Conservation (phyloP, 2,888 invertebrate genomes). For the Lithophane socia region DNA sequence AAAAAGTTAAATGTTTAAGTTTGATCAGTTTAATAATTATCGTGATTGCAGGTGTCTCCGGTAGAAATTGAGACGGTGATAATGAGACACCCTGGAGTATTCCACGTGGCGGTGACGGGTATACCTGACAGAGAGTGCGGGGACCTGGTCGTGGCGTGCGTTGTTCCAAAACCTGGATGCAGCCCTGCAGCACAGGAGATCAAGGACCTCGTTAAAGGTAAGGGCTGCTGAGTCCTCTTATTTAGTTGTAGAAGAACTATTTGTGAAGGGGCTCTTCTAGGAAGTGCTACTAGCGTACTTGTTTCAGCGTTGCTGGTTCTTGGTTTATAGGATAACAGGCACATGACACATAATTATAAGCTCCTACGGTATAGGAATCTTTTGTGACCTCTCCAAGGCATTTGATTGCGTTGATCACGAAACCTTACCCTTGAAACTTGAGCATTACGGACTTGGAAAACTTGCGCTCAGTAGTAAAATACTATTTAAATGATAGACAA, state of each 20-base stretch:
- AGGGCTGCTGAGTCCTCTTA: neutral
- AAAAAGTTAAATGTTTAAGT: neutral
- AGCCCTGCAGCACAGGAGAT: slow-evolving; percentile 75
- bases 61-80: slow-evolving; percentile 72
- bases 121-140: slow-evolving; percentile 74
- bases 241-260: neutral
- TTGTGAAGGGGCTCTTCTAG: too few relatives aligned
- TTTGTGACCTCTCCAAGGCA: too few relatives aligned
- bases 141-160: slow-evolving; percentile 78
- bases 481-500: too few relatives aligned
- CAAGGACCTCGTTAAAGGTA: slow-evolving; percentile 78
- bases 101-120: slow-evolving; percentile 76
- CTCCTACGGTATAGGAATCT: neutral
- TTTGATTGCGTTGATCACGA: too few relatives aligned
- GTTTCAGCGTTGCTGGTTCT: neutral
- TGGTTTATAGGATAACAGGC: neutral
- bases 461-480: too few relatives aligned
- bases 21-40: neutral
- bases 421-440: too few relatives aligned
- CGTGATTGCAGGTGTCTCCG: slow-evolving; percentile 69
- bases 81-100: slow-evolving; percentile 74
- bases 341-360: neutral
- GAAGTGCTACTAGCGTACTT: neutral
- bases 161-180: slow-evolving; percentile 67
- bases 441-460: too few relatives aligned